Evolutionary conservation across 2,113 vertebrate species (phyloP).

Genomic region (Syrrhaptes paradoxus): DNA sequence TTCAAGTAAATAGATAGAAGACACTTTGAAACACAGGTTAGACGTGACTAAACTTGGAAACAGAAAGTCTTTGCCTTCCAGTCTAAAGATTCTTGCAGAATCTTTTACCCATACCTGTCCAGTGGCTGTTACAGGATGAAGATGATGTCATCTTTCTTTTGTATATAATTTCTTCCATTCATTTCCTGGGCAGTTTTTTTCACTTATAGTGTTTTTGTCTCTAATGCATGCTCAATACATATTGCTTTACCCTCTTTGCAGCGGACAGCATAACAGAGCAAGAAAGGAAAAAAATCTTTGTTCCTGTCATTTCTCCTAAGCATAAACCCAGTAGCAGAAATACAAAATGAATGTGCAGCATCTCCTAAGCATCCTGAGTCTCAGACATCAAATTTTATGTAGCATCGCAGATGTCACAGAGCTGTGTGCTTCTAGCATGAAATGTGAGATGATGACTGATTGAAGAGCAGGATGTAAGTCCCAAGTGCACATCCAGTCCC

Average conservation of each 20-base stretch:
- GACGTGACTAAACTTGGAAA: slow-evolving; percentile 24
- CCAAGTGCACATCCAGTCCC: neutral
- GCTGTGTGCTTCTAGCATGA: neutral
- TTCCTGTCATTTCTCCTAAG: neutral
- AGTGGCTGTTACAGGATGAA: neutral
- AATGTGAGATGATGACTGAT: neutral
- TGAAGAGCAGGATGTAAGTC: neutral
- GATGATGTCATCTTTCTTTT: neutral
- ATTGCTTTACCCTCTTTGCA: neutral
- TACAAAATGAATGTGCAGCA: neutral
- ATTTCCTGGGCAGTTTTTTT: neutral
- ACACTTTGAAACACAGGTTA: neutral
- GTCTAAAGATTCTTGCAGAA: neutral
- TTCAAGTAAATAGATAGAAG: neutral
- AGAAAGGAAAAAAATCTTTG: neutral
- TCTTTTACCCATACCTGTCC: neutral
- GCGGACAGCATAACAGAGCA: neutral
- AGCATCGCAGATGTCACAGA: neutral
- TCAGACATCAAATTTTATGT: neutral
- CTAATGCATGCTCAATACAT: neutral
- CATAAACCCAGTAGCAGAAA: neutral
- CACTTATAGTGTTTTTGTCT: neutral
- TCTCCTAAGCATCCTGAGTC: neutral
- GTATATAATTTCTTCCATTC: neutral
- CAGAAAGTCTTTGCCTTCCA: neutral